phyloP scores from a whole-genome alignment of 2,797 vertebrate species.

The Neopelma chrysocephalum region DNA sequence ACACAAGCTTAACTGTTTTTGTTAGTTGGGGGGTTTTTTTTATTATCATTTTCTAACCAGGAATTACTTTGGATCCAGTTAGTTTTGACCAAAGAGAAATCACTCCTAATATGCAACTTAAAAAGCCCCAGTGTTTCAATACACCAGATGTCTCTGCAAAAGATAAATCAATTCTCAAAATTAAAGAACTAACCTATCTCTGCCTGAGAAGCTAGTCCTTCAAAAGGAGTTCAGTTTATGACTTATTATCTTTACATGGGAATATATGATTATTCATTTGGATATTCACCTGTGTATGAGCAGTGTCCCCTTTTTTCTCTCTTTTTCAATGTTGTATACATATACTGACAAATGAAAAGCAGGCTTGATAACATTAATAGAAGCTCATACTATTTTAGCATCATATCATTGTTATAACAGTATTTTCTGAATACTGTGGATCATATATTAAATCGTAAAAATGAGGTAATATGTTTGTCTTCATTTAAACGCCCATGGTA shows the following conservation, averaged over 20 bases:
- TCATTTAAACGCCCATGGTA: background rate
- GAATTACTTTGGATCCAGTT: background rate
- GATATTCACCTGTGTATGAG: background rate
- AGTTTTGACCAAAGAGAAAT: background rate
- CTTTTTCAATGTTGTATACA: background rate
- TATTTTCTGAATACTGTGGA: background rate
- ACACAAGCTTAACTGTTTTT: background rate
- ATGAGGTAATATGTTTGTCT: background rate
- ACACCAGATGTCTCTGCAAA: background rate
- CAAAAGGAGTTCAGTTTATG: background rate
- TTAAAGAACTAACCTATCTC: background rate
- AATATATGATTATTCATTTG: background rate
- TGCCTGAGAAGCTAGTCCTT: background rate
- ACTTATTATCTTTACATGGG: background rate
- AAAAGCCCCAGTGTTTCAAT: background rate
- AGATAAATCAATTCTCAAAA: background rate
- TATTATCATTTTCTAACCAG: background rate
- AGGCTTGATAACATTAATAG: background rate
- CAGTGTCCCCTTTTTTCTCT: background rate
- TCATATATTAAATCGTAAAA: background rate
- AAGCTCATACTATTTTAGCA: background rate
- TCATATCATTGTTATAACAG: background rate
- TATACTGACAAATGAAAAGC: background rate
- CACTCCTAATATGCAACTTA: background rate
- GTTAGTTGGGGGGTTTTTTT: accelerated